Percentiles rank a stretch among this genome's conserved stretches.
These are phyloP conservation scores for Auanema freiburgensis DNA, from an alignment of 2,888 invertebrate genomes.

Conservation along the genomic window DNA sequence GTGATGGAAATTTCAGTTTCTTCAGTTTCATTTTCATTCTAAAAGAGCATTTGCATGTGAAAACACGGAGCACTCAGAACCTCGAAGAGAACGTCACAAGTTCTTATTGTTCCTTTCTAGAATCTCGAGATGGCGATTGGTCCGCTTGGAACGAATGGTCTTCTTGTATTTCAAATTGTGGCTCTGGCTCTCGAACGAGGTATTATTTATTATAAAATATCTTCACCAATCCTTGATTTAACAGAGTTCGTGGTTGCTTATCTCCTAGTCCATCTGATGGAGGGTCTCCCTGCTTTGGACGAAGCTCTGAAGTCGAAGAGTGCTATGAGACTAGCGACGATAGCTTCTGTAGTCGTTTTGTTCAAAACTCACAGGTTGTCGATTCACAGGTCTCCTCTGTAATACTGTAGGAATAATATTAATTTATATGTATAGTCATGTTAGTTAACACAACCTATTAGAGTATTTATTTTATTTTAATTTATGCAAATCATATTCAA, in stretches of 20 bases:
- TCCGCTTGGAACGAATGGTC: constrained; percentile 60
- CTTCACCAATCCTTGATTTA: constrained; percentile 16
- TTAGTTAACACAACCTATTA: no score
- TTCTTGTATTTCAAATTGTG: constrained; percentile 48
- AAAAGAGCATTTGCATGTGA: no score
- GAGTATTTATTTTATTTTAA: no score
- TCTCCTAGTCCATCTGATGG: constrained; percentile 34
- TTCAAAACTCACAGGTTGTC: constrained; percentile 13
- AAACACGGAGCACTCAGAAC: constrained; percentile 2
- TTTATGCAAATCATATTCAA: no score
- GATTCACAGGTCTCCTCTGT: constrained; percentile 9
- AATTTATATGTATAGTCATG: no score
- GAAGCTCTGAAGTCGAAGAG: constrained; percentile 45
- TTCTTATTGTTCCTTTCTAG: constrained; percentile 24
- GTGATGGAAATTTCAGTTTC: background rate
- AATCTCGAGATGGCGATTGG: constrained; percentile 54
- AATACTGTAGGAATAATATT: no score
- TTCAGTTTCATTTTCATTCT: no score
- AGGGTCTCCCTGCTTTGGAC: constrained; percentile 57
- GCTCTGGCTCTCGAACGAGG: constrained; percentile 49
- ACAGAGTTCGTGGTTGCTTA: constrained; percentile 47
- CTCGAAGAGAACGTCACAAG: background rate
- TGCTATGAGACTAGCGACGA: constrained; percentile 24
- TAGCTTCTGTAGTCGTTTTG: constrained; percentile 20
- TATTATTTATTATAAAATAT: constrained; percentile 3